Percentiles rank a stretch among this genome's conserved stretches.
These are phyloP conservation scores for Macrobrachium rosenbergii DNA, from an alignment of 1,140 invertebrate species.

Conservation along the genomic window DNA sequence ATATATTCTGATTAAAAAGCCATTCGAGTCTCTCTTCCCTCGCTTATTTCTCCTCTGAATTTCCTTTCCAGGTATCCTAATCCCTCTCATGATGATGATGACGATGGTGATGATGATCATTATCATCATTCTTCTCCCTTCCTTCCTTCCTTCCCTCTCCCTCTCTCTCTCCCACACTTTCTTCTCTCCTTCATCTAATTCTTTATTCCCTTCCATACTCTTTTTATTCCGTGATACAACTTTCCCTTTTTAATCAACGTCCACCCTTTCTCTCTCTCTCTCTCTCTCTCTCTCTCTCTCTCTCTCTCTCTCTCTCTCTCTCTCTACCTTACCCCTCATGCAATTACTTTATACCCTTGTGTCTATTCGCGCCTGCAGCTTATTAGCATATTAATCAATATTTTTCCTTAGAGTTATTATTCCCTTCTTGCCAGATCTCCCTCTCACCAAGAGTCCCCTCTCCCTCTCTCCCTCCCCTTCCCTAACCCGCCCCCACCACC, in stretches of 20 bases:
- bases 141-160: slow-evolving; percentile 10
- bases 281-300: slow-evolving; percentile 33
- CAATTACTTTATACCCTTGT: background rate
- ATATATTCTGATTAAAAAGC: background rate
- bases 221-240: background rate
- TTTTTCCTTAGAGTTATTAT: background rate
- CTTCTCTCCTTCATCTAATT: background rate
- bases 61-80: background rate
- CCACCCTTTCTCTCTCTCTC: slow-evolving; percentile 15
- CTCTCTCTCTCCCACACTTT: slow-evolving; percentile 12
- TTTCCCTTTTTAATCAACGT: slow-evolving; percentile 1
- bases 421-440: background rate
- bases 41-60: background rate
- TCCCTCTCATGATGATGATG: background rate
- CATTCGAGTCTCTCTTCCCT: no score
- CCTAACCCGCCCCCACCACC: background rate
- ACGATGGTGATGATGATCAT: background rate
- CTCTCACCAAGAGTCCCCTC: background rate
- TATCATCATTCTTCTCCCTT: background rate
- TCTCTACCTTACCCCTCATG: slow-evolving; percentile 20
- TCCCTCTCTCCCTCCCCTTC: background rate
- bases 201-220: background rate
- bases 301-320: slow-evolving; percentile 33
- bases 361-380: slow-evolving; percentile 26
- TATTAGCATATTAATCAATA: background rate